Conservation (phyloP, 2,113 vertebrate genomes). For the Scophthalmus maximus region DNA sequence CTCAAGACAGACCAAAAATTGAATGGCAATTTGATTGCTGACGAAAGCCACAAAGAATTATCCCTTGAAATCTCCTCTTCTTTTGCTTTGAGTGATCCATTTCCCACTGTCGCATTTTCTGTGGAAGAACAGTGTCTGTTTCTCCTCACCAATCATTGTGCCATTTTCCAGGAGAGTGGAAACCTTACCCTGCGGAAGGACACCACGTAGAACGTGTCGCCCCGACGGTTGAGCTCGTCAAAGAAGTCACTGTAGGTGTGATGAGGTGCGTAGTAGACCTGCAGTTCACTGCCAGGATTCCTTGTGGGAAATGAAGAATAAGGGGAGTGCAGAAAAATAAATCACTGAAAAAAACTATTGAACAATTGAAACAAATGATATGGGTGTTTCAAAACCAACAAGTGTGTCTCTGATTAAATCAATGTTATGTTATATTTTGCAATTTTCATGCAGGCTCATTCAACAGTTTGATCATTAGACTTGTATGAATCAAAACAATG, state of each 20-base stretch:
- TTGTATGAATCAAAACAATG: background rate
- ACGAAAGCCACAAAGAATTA: conserved; percentile 10
- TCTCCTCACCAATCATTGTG: background rate
- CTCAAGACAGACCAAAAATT: background rate
- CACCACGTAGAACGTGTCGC: conserved; percentile 95
- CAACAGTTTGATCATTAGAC: background rate
- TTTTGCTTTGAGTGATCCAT: background rate
- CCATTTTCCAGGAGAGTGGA: too few relatives aligned
- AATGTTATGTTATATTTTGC: background rate
- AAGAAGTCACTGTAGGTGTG: conserved; percentile 91
- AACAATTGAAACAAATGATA: too few relatives aligned
- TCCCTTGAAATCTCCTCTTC: background rate
- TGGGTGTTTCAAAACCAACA: background rate
- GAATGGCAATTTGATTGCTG: background rate
- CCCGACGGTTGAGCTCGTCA: conserved; percentile 89
- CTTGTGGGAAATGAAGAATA: conserved; percentile 65
- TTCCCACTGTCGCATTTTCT: background rate
- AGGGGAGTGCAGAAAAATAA: background rate
- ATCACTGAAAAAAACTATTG: background rate
- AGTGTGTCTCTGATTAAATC: background rate
- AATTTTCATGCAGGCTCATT: background rate
- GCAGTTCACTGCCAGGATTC: conserved; percentile 89
- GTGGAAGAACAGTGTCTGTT: background rate
- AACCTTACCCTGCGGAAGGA: conserved; percentile 94
- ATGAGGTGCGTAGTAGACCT: conserved; percentile 92